Base-by-base conservation (phyloP, 1,140 invertebrate genomes). In the Xylocopa sonorina region DNA sequence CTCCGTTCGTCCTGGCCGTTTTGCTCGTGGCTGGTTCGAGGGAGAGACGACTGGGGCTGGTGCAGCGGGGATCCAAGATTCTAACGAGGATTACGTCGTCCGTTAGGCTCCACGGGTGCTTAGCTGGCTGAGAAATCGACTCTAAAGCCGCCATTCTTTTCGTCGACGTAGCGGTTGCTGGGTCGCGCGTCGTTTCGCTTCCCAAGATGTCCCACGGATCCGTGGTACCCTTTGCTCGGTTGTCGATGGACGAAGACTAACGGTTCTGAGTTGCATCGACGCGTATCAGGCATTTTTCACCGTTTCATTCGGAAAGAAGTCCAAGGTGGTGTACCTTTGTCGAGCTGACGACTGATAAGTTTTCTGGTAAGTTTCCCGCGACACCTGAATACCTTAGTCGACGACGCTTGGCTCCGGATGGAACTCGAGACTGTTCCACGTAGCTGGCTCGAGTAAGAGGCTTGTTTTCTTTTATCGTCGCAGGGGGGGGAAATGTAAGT, bases 41-140 rank as follows among this genome's bases (percentile, higher is more conserved):
- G 10, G 27, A 16, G 16, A n/a, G 21, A 7, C 16, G 46, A 16
- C n/a, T 21, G 6, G 9, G 6, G 48, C 14, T 34, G 66, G 32
- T 21, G 3, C n/a, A 24, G 27, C 46, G 21, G 64, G 41, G 55
- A 67, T 80, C 57, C 83, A 57, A 86, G 85, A 85, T 80, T n/a
- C 83, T 79, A 60, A 85, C 83, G 83, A 85, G 84, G 53, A 85
- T 86, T 79, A 85, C 71, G 69, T 48, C 72, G 74, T 72, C 80
- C 77, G 73, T 82, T 67, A 24, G 71, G 75, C 58, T 78, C 24
- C 74, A 81, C 64, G 74, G 63, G 21, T 50, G 69, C 64, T 84
- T 60, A 69, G 62, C 29, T 68, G 53, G 46, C 80, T 81, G 73
- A 81, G 83, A 85, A 81, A 84, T 84, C 58, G 72, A 69, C 62